Conservation (phyloP, 2,797 vertebrate genomes). For the Gymnothorax javanicus region DNA sequence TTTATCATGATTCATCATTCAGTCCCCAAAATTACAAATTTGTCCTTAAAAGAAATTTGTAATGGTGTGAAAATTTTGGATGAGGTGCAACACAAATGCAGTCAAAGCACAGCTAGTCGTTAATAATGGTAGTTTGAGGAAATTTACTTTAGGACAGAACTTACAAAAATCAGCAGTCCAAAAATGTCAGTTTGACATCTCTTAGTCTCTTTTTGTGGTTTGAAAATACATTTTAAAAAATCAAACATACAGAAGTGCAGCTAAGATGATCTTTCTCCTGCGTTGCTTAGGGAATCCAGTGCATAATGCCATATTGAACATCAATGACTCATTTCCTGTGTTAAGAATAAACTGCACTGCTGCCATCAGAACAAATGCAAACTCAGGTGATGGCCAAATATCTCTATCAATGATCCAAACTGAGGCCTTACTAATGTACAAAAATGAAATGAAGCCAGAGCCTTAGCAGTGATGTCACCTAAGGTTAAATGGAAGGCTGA, state of each 20-base stretch:
- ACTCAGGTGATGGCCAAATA: slow-evolving; percentile 46
- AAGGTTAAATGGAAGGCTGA: not conserved
- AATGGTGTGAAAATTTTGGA: not conserved
- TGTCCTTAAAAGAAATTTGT: not conserved
- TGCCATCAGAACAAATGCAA: slow-evolving; percentile 52
- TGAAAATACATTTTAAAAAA: not conserved
- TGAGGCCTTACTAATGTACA: not conserved
- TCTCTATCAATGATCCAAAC: slow-evolving; percentile 35
- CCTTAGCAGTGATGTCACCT: not conserved
- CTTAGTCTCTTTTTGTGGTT: slow-evolving; percentile 29
- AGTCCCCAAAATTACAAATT: not conserved
- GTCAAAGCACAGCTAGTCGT: not conserved
- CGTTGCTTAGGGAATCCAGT: slow-evolving; percentile 16
- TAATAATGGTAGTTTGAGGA: not conserved
- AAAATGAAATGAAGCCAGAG: not conserved
- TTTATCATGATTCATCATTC: not conserved
- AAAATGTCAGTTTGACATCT: not conserved
- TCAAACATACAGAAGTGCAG: slow-evolving; percentile 14
- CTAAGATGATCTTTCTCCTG: not conserved
- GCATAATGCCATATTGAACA: slow-evolving; percentile 43
- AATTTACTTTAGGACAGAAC: not conserved
- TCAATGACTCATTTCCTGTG: slow-evolving; percentile 44
- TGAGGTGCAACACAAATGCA: not conserved
- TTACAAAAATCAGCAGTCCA: not conserved
- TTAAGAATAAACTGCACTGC: slow-evolving; percentile 60